A percentile compares a stretch with the other conserved stretches of the same genome.
Conservation (phyloP, 2,888 invertebrate genomes). For the Microplitis deprimator region DNA sequence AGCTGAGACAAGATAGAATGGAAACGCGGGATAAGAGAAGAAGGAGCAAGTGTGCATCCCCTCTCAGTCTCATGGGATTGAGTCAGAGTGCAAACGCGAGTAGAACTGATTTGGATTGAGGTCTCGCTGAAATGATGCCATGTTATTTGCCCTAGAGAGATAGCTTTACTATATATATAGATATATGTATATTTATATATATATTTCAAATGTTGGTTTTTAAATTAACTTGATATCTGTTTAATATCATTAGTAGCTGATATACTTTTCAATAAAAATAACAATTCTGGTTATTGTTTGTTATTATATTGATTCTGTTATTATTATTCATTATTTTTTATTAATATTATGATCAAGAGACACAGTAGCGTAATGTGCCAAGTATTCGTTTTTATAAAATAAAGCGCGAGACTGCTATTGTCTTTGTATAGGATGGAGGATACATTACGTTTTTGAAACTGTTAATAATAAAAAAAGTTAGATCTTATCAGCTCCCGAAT, state of each 20-base stretch:
- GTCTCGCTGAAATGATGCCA: constrained; percentile 14
- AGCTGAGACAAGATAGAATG: constrained; percentile 33
- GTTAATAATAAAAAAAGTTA: too few relatives aligned
- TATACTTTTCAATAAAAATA: neutral
- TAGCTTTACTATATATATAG: neutral
- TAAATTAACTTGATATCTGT: constrained; percentile 4
- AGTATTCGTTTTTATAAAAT: too few relatives aligned
- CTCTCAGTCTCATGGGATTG: constrained; percentile 39
- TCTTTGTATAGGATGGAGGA: too few relatives aligned
- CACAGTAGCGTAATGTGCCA: too few relatives aligned
- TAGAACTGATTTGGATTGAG: constrained; percentile 36
- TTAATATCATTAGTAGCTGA: neutral
- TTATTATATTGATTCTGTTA: neutral
- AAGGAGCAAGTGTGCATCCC: constrained; percentile 21
- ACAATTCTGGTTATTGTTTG: neutral
- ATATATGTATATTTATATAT: neutral
- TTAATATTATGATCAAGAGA: too few relatives aligned
- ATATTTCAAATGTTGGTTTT: neutral
- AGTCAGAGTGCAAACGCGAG: constrained; percentile 53
- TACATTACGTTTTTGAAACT: too few relatives aligned
- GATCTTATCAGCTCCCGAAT: too few relatives aligned
- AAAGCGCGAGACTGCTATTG: too few relatives aligned
- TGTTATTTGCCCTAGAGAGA: neutral
- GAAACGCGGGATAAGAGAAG: constrained; percentile 1
- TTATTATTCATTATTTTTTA: too few relatives aligned